phyloP scores from a whole-genome alignment of 2,113 vertebrate genomes.

The Pterocles orientalis region DNA sequence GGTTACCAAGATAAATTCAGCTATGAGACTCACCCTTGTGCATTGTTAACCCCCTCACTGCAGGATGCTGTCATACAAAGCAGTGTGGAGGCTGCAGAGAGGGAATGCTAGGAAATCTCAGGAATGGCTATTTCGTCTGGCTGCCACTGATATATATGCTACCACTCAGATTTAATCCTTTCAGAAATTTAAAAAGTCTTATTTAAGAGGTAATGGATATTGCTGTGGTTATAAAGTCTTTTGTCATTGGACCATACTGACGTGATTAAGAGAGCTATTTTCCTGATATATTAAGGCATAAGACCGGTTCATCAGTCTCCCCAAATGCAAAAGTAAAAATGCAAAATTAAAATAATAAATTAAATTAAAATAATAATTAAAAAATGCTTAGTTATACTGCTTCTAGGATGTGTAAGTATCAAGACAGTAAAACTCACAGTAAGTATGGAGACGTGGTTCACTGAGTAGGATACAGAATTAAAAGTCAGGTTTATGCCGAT shows the following conservation, averaged over 20 bases:
- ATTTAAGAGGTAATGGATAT: background rate
- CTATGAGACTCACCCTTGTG: slow-evolving; percentile 36
- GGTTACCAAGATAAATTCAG: slow-evolving; percentile 69
- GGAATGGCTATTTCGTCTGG: background rate
- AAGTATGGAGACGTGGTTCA: background rate
- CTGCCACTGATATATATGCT: background rate
- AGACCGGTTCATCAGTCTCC: background rate
- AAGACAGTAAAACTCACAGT: background rate
- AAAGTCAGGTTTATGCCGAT: background rate
- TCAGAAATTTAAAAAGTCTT: background rate
- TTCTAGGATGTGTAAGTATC: background rate
- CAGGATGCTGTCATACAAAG: background rate
- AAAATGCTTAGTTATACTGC: background rate
- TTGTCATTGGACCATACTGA: background rate
- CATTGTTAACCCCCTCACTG: slow-evolving; percentile 65
- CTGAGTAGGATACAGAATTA: background rate
- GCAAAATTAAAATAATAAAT: background rate
- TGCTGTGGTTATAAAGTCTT: background rate
- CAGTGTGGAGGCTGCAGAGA: fast-evolving
- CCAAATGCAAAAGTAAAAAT: background rate
- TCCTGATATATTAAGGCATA: background rate
- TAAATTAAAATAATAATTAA: background rate
- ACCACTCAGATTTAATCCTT: background rate
- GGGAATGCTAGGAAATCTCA: background rate
- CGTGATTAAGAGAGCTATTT: background rate